Evolutionary conservation across 2,888 invertebrate species (phyloP).

Genomic region (Stenolophus ochropezus): DNA sequence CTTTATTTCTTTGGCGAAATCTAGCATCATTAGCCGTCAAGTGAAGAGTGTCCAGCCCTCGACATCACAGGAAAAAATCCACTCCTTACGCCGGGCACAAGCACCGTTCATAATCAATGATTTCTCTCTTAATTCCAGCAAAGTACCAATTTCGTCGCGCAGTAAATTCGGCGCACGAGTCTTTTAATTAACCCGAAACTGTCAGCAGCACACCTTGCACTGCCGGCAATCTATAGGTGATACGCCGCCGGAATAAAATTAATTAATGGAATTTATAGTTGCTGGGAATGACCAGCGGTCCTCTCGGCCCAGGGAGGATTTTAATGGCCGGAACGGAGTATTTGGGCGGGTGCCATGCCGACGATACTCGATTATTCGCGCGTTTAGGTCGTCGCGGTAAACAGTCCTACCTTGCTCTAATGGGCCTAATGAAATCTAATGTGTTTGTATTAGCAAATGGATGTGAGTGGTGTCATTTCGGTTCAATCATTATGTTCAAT

Average conservation of each 20-base stretch:
- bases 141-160: slow-evolving; percentile 33
- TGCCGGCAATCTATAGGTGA: slow-evolving; percentile 64
- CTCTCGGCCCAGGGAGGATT: slow-evolving; percentile 1
- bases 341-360: slow-evolving; percentile 40
- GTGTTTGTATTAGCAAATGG: slow-evolving; percentile 1
- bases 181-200: slow-evolving; percentile 49
- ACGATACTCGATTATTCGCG: slow-evolving; percentile 28
- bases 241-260: slow-evolving; percentile 70
- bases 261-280: slow-evolving; percentile 71
- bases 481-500: neutral
- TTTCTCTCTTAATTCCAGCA: slow-evolving; percentile 19
- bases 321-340: slow-evolving; percentile 40
- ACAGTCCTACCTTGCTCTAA: slow-evolving; percentile 17
- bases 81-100: slow-evolving; percentile 22
- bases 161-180: slow-evolving; percentile 36
- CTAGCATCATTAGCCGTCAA: slow-evolving; percentile 34
- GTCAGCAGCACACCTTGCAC: slow-evolving; percentile 46
- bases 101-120: slow-evolving; percentile 43
- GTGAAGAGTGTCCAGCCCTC: slow-evolving; percentile 37
- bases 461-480: neutral
- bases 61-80: slow-evolving; percentile 32
- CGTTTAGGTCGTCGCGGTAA: slow-evolving; percentile 15
- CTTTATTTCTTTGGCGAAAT: neutral
- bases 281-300: slow-evolving; percentile 66
- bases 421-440: slow-evolving; percentile 24